Conservation (phyloP, 2,888 invertebrate species). For the Cephus pygmeus region DNA sequence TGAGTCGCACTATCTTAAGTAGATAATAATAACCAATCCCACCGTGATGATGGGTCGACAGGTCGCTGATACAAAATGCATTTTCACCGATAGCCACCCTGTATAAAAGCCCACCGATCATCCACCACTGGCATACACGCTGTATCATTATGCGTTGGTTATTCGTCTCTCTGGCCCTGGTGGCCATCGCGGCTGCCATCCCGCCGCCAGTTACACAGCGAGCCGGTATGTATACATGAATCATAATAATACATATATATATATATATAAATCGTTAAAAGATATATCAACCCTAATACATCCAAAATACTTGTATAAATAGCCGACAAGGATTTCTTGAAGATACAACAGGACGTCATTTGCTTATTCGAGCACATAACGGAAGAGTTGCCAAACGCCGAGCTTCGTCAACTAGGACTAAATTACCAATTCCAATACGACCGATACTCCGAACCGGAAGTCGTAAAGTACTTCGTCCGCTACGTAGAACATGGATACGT, state of each 20-base stretch:
- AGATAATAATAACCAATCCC: constrained; percentile 14
- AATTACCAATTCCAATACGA: constrained; percentile 72
- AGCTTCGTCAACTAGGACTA: constrained; percentile 70
- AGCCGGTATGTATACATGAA: constrained; percentile 53
- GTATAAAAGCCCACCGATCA: constrained; percentile 56
- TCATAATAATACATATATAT: no score
- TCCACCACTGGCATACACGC: constrained; percentile 44
- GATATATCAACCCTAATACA: neutral
- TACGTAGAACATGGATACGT: constrained; percentile 69
- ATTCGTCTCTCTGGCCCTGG: constrained; percentile 56
- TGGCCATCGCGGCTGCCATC: constrained; percentile 54
- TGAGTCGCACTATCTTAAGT: constrained; percentile 31
- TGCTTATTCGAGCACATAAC: constrained; percentile 73
- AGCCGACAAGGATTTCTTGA: constrained; percentile 71
- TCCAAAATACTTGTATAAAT: constrained; percentile 1
- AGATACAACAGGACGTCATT: constrained; percentile 71
- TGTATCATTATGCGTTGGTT: constrained; percentile 59
- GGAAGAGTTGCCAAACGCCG: constrained; percentile 71
- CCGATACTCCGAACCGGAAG: constrained; percentile 67
- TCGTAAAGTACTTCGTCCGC: constrained; percentile 70
- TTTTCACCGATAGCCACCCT: constrained; percentile 47
- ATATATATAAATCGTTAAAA: neutral
- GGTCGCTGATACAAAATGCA: constrained; percentile 51
- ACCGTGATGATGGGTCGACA: constrained; percentile 40
- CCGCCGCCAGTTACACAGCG: constrained; percentile 42